Evolutionary conservation across 1,140 invertebrate species (phyloP).

Genomic region (Limonius californicus): DNA sequence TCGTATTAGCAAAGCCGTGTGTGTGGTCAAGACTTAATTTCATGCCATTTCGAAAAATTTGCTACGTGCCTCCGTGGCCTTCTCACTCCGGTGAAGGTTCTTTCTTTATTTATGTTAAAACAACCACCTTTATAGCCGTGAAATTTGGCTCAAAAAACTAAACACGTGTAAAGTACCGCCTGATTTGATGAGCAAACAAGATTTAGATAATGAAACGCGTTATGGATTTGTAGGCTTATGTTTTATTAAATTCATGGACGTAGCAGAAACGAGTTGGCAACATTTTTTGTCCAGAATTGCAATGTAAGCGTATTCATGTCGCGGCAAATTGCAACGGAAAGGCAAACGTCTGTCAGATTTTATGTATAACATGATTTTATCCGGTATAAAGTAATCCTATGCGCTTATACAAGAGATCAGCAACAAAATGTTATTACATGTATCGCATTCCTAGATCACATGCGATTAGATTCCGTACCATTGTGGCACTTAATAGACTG

Average conservation of each 20-base stretch:
- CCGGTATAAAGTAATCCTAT: neutral
- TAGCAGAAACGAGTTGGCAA: neutral
- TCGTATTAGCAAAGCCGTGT: no score
- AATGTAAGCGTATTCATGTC: slow-evolving; percentile 1
- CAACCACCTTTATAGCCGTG: no score
- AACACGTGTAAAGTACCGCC: no score
- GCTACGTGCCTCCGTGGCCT: no score
- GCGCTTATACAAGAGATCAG: neutral
- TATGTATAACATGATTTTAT: neutral
- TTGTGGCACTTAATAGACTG: neutral
- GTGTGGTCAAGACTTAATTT: no score
- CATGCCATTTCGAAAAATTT: no score
- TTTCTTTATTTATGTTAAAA: no score
- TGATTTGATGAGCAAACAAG: no score
- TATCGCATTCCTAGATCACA: neutral
- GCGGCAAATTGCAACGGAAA: slow-evolving; percentile 1
- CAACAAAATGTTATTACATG: slow-evolving; percentile 1
- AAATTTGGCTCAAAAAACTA: no score
- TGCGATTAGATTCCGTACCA: neutral
- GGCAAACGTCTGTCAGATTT: neutral
- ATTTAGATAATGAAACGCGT: neutral
- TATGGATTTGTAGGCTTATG: neutral
- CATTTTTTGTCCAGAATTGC: neutral
- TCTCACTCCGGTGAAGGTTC: no score
- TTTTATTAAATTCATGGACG: neutral